Base-by-base conservation (phyloP, 2,888 invertebrate genomes). In the Ormia ochracea region DNA sequence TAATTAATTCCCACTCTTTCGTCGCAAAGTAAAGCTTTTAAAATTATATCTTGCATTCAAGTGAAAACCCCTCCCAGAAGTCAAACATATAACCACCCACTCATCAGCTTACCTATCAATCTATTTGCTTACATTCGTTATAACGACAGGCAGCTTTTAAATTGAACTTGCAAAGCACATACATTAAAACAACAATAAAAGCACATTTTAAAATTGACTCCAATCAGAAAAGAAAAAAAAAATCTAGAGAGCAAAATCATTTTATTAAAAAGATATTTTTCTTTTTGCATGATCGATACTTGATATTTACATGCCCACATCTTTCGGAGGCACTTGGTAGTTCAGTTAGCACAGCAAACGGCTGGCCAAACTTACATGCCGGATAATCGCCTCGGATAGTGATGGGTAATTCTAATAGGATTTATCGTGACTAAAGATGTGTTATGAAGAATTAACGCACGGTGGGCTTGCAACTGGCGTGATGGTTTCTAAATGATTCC, bases 281-380 rank as follows among this genome's bases (percentile, higher is more conserved):
- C 17, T 12, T 50, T 21, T 12, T 31, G 10, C 14, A 59, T 7
- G 17, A 56, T 3, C 48, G 36, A 48, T 58, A 19, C 38, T 1
- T 54, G 48, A 9, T 61, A 6, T 31, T 56, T 58, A 10, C 21
- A 72, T 76, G 66, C 76, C 76, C 72, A 76, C 75, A 76, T 76
- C 36, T 63, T 17, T 48, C 45, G 63, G 31, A 68, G 69, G 3
- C 28, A 61, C 26, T 69, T 74, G 31, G 52, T 41, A 5, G 61
- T 17, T 38, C 68, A 36, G 21, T 36, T 59, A 31, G 56, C n/a
- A n/a, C 28, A 38, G 59, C 36, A 70, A 3, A 9, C 26, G 45
- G 26, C 38, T 28, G 41, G 10, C 26, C 41, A 31, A 68, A 31
- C 38, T 7, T 31, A 56, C 17, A 56, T 26, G 9, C 33, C 14